Base-by-base conservation (phyloP, 2,113 vertebrate genomes). In the Pygathrix nemaeus region DNA sequence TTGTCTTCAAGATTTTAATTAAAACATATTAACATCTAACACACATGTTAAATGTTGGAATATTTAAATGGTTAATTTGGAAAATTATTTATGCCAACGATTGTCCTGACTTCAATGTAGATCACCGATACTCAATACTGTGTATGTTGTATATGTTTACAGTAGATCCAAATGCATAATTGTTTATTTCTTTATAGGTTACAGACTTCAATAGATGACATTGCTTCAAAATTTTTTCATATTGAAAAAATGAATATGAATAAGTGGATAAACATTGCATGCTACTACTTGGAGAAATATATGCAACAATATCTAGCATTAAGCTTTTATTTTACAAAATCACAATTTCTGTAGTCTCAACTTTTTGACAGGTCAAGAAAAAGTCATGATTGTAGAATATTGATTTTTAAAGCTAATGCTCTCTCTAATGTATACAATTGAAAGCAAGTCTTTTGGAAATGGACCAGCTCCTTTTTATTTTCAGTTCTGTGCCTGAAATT, bases 401-500 rank as follows among this genome's bases (percentile, higher is more conserved):
- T 86, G 35, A 85, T 35, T 93, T 96, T 96, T 73, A 82, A 25
- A 94, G 50, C 3, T 40, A 81, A 70, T 40, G 4, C 4, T 80
- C 72, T 66, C 35, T 92, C 68, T 87, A 82, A 76, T 50, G 70
- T 16, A 87, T 76, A 90, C 9, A 68, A 57, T 80, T 87, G 38
- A 93, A 80, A 87, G 21, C 0, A 50, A 83, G 6, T 27, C 14
- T 89, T 90, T 93, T 57, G 35, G 25, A 84, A 85, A 52, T 68
- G 79, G 32, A 1, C 4, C 18, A 94, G 3, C 0, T 94, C 59
- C 38, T 55, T 80, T 80, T 70, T 38, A 43, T 21, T 94, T 95
- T 73, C 8, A 70, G 18, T 59, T 97, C 78, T 88, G 30, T 55
- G 21, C 90, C 95, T 92, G 25, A 96, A 95, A 43, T 38, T 48